phyloP scores from a whole-genome alignment of 2,888 invertebrate species.

The Drosophila ochracea region DNA sequence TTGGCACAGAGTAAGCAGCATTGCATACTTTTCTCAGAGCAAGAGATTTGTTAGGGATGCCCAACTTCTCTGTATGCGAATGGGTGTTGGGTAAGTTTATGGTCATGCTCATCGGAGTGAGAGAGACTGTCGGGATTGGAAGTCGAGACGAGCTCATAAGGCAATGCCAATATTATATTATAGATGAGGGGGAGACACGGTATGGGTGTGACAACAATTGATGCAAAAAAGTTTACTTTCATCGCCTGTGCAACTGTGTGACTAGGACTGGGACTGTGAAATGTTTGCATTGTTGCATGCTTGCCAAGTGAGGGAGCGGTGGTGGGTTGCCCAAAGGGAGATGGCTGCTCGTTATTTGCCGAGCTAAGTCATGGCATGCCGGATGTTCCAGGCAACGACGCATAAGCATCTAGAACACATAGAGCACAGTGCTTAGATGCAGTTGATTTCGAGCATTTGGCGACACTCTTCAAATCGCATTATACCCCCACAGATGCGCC shows the following conservation, averaged over 20 bases:
- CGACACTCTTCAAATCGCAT: slow-evolving; percentile 76
- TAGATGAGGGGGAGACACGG: not conserved
- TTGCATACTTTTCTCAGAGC: slow-evolving; percentile 9
- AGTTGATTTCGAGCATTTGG: slow-evolving; percentile 74
- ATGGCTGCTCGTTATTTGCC: slow-evolving; percentile 68
- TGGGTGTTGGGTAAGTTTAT: slow-evolving; percentile 52
- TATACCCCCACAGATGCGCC: slow-evolving; percentile 42
- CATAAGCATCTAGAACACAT: slow-evolving; percentile 46
- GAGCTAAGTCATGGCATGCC: slow-evolving; percentile 51
- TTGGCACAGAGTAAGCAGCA: slow-evolving; percentile 55
- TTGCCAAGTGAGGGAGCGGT: not conserved
- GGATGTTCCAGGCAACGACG: slow-evolving; percentile 60
- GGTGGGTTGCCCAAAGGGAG: not conserved
- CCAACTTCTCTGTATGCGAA: slow-evolving; percentile 8
- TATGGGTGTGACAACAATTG: slow-evolving; percentile 59
- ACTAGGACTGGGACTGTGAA: slow-evolving; percentile 25
- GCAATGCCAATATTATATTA: slow-evolving; percentile 23
- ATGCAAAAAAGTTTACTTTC: slow-evolving; percentile 75
- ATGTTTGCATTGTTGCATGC: slow-evolving; percentile 48
- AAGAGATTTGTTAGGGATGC: not conserved
- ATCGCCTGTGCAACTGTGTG: slow-evolving; percentile 18
- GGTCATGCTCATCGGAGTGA: slow-evolving; percentile 44
- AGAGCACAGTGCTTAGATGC: slow-evolving; percentile 61
- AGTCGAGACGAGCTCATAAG: slow-evolving; percentile 66
- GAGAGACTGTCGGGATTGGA: slow-evolving; percentile 31